Evolutionary conservation across 2,113 vertebrate species (phyloP).

Genomic region (Carollia perspicillata): DNA sequence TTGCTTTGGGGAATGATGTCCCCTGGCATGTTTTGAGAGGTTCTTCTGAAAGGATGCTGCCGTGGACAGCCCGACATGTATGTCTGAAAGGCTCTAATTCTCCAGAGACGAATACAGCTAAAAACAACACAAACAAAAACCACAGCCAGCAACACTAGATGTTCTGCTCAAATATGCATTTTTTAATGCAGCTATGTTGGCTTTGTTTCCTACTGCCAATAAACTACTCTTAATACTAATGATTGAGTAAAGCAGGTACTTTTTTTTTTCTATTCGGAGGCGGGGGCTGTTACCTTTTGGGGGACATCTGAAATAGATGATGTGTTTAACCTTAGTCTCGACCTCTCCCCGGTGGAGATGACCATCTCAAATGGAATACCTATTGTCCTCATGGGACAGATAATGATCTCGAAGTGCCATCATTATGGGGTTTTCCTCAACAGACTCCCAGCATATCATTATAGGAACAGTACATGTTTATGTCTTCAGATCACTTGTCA

Average conservation of each 20-base stretch:
- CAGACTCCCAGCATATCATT: slow-evolving; percentile 25
- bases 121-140: slow-evolving; percentile 55
- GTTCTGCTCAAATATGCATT: slow-evolving; percentile 77
- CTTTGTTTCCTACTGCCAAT: slow-evolving; percentile 87
- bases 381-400: slow-evolving; percentile 47
- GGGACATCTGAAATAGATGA: neutral
- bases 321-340: slow-evolving; percentile 18
- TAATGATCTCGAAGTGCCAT: slow-evolving; percentile 27
- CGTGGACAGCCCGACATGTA: slow-evolving; percentile 59
- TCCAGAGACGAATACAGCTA: slow-evolving; percentile 59
- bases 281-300: neutral
- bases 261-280: neutral
- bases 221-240: slow-evolving; percentile 84
- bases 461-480: slow-evolving; percentile 54
- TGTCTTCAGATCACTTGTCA: slow-evolving; percentile 33
- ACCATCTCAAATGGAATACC: neutral
- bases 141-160: slow-evolving; percentile 69
- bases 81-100: slow-evolving; percentile 61
- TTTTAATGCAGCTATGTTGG: slow-evolving; percentile 83
- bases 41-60: slow-evolving; percentile 64
- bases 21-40: slow-evolving; percentile 43
- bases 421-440: slow-evolving; percentile 50
- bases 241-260: slow-evolving; percentile 55
- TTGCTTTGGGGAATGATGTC: slow-evolving; percentile 38
- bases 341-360: neutral